Base-by-base conservation (phyloP, 2,113 vertebrate genomes). In the Rhabdomys dilectus region DNA sequence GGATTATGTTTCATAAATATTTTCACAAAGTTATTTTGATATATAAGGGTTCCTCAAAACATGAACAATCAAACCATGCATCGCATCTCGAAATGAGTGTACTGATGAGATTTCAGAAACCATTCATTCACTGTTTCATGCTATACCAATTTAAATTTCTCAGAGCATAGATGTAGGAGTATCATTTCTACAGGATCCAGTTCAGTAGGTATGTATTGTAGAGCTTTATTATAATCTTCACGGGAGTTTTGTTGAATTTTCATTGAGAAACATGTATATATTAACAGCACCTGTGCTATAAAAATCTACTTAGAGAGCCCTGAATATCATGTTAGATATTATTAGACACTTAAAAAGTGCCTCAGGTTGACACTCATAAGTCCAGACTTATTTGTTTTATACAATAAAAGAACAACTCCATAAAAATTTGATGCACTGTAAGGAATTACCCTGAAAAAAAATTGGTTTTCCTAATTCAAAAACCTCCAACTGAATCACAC, bases 321-420 rank as follows among this genome's bases (percentile, higher is more conserved):
- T 97, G 77, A 97, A 96, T 92, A 92, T 95, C 77, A 93, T 87
- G 34, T 0, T 78, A 93, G 75, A 77, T 94, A 84, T 89, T 93
- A 95, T 96, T 93, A 97, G 73, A 85, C 84, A 96, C 95, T 96
- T 95, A 60, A 94, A 94, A 97, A 97, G 31, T 89, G 0, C 97
- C 92, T 78, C 51, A 24, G 70, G 72, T 86, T 21, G 78, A 62
- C 45, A 42, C 3, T 92, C 84, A 72, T 58, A 42, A 88, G 24
- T 89, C 78, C n/a, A 91, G 48, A 34, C 64, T 88, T 84, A 26
- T 7, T 39, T 92, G 88, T 95, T 88, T 66, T 91, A 73, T 39
- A 60, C 53, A 93, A 93, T 91, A 85, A 13, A 95, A 94, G 39
- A 94, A 91, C 75, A 93, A 62, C 39, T 95, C 82, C 73, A 39